Evolutionary conservation across 2,797 vertebrate species (phyloP), one percentile per base, ranked within the genome.

Genomic region (Sebastes wilsoni): DNA sequence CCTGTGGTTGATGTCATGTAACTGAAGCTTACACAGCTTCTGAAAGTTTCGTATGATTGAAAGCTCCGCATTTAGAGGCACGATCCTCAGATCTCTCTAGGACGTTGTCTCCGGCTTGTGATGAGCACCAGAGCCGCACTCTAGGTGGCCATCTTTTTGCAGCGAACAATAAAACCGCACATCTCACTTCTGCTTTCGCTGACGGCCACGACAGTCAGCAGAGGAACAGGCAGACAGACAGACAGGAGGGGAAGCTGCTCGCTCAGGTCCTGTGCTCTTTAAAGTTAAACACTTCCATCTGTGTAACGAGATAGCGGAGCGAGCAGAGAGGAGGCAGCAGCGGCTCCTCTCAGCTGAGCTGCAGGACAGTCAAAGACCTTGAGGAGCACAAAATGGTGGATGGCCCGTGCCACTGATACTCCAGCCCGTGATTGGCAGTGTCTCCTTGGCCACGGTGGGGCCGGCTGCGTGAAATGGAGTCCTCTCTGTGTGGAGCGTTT

Each of bases 391-490:
- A 96, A 96, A 96, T 97, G 96, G 96, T 94, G 95, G 95, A 94
- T 87, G 90, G 92, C 90, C 93, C 36, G 83, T 89, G 93, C 93
- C 90, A 93, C 90, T 87, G 90, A 93, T 87, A 89, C 93, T 93
- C 90, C 85, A 64, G 90, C 16, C 49, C 36, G 75, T 92, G 92
- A 93, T 90, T 93, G 90, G 93, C 90, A 85, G 93, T 79, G 91
- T 93, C 92, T 94, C 93, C 89, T 92, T 94, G 93, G 94, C 94
- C 94, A 91, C 93, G 89, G 93, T 90, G 89, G 89, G 90, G 92
- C 93, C 94, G 89, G 83, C 93, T 96, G 93, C 82, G 91, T 96
- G 97, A 97, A 97, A 97, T 96, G 96, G 96, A 97, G 96, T 95
- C 96, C 94, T 96, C 87, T 95, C 36, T 38, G 94, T 97, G 96